These are phyloP conservation scores for Brachypteracias leptosomus DNA, from an alignment of 2,113 vertebrate genomes.

Conservation along the genomic window DNA sequence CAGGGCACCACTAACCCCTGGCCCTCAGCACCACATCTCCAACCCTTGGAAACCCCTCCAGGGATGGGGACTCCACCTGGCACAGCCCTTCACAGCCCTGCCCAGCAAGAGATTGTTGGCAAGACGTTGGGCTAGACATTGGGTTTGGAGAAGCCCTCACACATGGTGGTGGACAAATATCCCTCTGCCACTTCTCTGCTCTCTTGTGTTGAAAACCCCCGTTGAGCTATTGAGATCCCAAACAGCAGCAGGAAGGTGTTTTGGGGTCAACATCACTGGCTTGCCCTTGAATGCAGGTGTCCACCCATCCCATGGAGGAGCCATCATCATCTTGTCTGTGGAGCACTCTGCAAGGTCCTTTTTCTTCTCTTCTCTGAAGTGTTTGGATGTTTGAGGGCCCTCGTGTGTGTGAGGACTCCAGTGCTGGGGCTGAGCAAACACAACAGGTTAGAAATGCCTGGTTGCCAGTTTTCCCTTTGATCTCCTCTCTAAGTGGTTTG, in stretches of 20 bases:
- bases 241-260: fast-evolving
- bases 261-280: no score
- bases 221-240: not conserved
- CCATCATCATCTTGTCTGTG: not conserved
- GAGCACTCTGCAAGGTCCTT: not conserved
- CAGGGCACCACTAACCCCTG: no score
- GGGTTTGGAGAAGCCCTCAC: not conserved
- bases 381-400: not conserved
- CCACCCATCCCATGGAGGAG: not conserved
- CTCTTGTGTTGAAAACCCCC: not conserved
- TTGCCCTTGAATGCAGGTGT: not conserved
- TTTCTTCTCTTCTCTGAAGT: not conserved
- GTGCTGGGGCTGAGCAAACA: not conserved
- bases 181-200: not conserved
- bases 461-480: not conserved
- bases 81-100: no score
- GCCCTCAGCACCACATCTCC: no score
- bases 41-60: no score
- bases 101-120: no score
- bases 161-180: fast-evolving
- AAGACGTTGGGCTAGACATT: no score
- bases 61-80: no score
- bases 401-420: not conserved
- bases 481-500: not conserved
- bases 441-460: not conserved